Evolutionary conservation across 2,888 invertebrate species (phyloP), one percentile per base, ranked within the genome.

Genomic region (Scaptomyza reducta): DNA sequence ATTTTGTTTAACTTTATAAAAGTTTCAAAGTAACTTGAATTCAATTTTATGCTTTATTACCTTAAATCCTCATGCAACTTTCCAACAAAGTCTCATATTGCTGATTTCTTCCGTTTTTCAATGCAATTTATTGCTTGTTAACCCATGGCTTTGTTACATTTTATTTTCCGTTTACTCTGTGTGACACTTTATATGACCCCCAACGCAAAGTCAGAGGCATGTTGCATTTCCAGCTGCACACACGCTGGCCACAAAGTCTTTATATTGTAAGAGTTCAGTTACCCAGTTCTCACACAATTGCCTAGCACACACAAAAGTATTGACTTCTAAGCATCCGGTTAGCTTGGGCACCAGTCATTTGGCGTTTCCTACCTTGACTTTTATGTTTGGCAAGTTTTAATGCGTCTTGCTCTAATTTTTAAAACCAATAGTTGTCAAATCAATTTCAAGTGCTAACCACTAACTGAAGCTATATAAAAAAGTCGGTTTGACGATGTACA

Each of bases 391-490:
- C 42, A 50, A 62, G 66, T 71, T 73, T 83, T 87, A 76, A 83
- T 83, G 86, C 66, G 74, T 71, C 58, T 61, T 74, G 86, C 72
- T 82, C 83, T 85, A 82, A 86, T 84, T 77, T 82, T 74, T 67
- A 74, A 76, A 87, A 68, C 75, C 83, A 79, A 88, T 84, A 84
- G 75, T 86, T 84, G 74, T 88, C 76, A 86, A 83, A 84, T 88
- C 88, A 84, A 86, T 78, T 79, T 82, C 73, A 72, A 86, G 86
- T 74, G 74, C 50, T 66, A 56, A 69, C 70, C 69, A 70, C 67
- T 72, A 88, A 70, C 78, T 77, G 70, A 85, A 84, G 82, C 77
- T 84, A 74, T 84, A 84, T 87, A 79, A 79, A 82, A 76, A 67
- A 68, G 60, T 13, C 51, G 58, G 56, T 38, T 22, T 58, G 64